phyloP scores from a whole-genome alignment of 2,113 vertebrate genomes.

The Murina feae region DNA sequence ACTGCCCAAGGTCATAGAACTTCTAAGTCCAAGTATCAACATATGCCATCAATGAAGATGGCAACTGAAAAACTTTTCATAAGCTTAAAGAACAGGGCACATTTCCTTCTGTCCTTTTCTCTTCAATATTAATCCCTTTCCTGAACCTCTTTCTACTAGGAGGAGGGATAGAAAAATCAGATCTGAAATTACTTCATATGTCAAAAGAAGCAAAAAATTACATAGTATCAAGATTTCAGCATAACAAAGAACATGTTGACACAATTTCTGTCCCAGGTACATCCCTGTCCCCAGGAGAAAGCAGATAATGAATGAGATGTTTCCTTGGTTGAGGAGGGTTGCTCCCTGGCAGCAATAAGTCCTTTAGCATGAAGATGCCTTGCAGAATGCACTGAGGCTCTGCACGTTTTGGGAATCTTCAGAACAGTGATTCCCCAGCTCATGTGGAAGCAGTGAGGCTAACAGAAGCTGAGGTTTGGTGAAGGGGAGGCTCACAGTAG shows the following conservation, averaged over 20 bases:
- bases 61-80: background rate
- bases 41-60: background rate
- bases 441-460: background rate
- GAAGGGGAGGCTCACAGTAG: accelerated
- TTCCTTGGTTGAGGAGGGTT: background rate
- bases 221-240: background rate
- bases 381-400: background rate
- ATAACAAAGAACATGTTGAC: background rate
- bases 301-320: background rate
- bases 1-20: background rate
- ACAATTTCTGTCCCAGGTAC: background rate
- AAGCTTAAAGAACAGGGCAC: background rate
- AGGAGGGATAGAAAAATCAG: background rate
- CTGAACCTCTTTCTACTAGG: background rate
- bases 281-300: background rate
- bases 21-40: background rate
- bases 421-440: background rate
- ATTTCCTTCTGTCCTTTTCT: background rate
- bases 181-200: background rate
- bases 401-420: background rate
- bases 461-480: background rate
- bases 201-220: background rate
- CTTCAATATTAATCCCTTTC: background rate
- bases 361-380: background rate
- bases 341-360: background rate